Percentiles rank a stretch among this genome's conserved stretches.
Evolutionary conservation across 2,888 invertebrate genomes (phyloP).

Genomic region (Incurvaria masculella): DNA sequence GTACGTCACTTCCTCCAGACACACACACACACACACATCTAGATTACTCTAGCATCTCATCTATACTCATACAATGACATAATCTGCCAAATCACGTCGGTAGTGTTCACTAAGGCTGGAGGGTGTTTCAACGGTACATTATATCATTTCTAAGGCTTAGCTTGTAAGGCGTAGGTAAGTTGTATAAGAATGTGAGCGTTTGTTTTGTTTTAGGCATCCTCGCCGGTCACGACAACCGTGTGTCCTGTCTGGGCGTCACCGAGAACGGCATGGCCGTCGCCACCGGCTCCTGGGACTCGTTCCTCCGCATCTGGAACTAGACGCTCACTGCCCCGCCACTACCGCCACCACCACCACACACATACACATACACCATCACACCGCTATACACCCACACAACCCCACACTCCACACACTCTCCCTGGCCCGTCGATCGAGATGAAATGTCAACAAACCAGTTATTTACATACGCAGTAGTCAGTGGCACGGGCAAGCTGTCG

Average conservation of each 20-base stretch:
- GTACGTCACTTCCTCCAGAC: slow-evolving; percentile 22
- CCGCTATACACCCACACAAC: too few species aligned
- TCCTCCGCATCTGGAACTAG: slow-evolving; percentile 99
- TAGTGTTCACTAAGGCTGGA: slow-evolving; percentile 98
- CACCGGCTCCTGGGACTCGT: slow-evolving; percentile 99
- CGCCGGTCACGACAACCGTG: slow-evolving; percentile 99
- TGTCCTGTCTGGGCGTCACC: slow-evolving; percentile 98
- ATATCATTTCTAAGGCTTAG: too few species aligned
- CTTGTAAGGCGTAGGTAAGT: too few species aligned
- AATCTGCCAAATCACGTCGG: slow-evolving; percentile 99
- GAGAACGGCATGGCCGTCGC: slow-evolving; percentile 99
- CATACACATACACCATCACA: neutral
- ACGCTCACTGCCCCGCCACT: slow-evolving; percentile 15
- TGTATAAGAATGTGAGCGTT: neutral
- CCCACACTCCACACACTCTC: too few species aligned
- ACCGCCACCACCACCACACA: slow-evolving; percentile 12
- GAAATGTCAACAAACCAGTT: too few species aligned
- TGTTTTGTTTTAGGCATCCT: slow-evolving; percentile 66
- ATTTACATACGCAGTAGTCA: too few species aligned
- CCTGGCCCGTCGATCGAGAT: too few species aligned
- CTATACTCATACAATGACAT: slow-evolving; percentile 99
- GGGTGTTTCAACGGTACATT: too few species aligned
- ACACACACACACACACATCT: neutral
- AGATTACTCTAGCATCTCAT: too few species aligned
- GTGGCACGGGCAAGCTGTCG: too few species aligned